Evolutionary conservation across 2,113 vertebrate genomes (phyloP).

Genomic region (Hiodon alosoides): DNA sequence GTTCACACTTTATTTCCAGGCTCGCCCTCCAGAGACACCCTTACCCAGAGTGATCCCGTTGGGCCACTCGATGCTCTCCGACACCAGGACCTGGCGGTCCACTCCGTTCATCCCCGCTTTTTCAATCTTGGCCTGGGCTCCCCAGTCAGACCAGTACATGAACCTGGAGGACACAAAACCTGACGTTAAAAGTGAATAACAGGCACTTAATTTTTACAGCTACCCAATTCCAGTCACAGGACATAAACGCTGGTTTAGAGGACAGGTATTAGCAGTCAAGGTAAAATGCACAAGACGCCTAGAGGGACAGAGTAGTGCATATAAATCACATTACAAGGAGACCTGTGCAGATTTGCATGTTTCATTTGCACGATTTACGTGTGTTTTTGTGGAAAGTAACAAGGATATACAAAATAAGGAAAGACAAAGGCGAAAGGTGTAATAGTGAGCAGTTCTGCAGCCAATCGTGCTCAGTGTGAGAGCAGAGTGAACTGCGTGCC

Average conservation of each 20-base stretch:
- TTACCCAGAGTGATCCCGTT: slow-evolving; percentile 95
- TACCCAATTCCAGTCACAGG: neutral
- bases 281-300: neutral
- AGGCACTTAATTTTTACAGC: slow-evolving; percentile 15
- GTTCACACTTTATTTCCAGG: slow-evolving; percentile 20
- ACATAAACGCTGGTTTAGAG: neutral
- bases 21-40: slow-evolving; percentile 20
- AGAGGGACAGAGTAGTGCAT: too few species aligned
- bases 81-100: slow-evolving; percentile 82
- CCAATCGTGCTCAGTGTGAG: too few species aligned
- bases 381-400: too few species aligned
- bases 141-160: slow-evolving; percentile 99
- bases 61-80: slow-evolving; percentile 92
- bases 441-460: too few species aligned
- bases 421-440: too few species aligned
- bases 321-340: too few species aligned
- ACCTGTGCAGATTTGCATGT: too few species aligned
- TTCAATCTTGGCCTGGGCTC: slow-evolving; percentile 87
- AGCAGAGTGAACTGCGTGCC: too few species aligned
- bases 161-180: slow-evolving; percentile 64
- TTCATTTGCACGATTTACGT: too few species aligned
- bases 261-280: neutral
- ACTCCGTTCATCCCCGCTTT: slow-evolving; percentile 89
- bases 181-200: neutral
- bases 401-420: too few species aligned